Evolutionary conservation across 2,888 invertebrate genomes (phyloP).

Genomic region (Aleiodes leptofemur): DNA sequence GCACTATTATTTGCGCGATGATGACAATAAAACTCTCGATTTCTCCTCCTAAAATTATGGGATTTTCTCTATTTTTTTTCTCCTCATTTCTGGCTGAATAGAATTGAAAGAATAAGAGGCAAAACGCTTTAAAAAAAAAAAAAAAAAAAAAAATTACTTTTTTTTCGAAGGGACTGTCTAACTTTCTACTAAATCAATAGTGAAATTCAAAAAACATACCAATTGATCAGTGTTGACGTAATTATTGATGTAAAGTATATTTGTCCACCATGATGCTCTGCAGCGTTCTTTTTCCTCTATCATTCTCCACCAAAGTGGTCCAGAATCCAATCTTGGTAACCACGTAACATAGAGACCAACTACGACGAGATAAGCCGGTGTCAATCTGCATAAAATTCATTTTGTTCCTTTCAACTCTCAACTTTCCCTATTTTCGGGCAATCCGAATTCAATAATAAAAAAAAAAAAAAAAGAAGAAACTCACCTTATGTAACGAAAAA

Average conservation of each 20-base stretch:
- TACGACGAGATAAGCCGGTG: conserved; percentile 85
- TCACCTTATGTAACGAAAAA: conserved; percentile 83
- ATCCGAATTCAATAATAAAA: conserved; percentile 30
- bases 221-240: conserved; percentile 81
- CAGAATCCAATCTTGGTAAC: conserved; percentile 82
- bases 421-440: not conserved
- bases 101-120: too few species aligned
- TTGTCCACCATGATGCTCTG: conserved; percentile 83
- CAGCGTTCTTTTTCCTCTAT: conserved; percentile 78
- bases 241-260: conserved; percentile 85
- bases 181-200: not conserved
- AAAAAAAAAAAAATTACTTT: too few species aligned
- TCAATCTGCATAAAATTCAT: conserved; percentile 77
- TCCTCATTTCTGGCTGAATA: too few species aligned
- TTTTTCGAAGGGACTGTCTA: too few species aligned
- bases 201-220: conserved; percentile 71
- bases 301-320: conserved; percentile 85
- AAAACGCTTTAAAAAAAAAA: too few species aligned
- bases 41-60: too few species aligned
- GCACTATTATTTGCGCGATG: too few species aligned
- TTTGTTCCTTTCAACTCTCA: not conserved
- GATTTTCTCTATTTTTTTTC: too few species aligned
- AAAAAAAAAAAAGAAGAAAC: conserved; percentile 41
- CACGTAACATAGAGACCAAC: conserved; percentile 86
- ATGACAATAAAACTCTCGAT: too few species aligned